Evolutionary conservation across 2,888 invertebrate species (phyloP), one percentile per base, ranked within the genome.

Genomic region (Athalia rosae): DNA sequence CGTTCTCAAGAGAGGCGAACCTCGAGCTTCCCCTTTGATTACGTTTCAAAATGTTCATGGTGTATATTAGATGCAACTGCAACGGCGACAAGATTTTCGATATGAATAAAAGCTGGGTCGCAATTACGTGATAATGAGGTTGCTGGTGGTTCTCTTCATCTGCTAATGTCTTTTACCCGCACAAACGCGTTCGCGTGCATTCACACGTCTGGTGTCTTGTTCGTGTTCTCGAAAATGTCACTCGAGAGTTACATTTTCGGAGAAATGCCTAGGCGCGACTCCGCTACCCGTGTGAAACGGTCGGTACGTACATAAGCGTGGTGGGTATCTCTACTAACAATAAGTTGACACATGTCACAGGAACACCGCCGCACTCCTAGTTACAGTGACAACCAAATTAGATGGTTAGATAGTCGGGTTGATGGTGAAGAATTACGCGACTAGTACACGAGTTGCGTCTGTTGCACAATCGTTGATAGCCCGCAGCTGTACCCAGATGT

Each of bases 101-200:
- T 58, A 77, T 77, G 61, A 77, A 77, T 77, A 77, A 77, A 66
- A 61, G 56, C 69, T 50, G 48, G 7, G 59, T 47, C 43, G 67
- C 69, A 77, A 77, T 77, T 77, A 77, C 48, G 77, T 59, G 59
- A 47, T 76, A 64, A 76, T 76, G 76, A 76, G 64, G 76, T 53
- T 64, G 63, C 76, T 64, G 43, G 15, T 62, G 43, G 53, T 47
- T 64, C 43, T 9, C 64, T 64, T 11, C 76, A 71, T 71, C 58
- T 58, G 53, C 71, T 71, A 71, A 71, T 71, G 71, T 45, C 71
- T 71, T 58, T 43, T 71, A 58, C 58, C 45, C 64, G 48, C 15
- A 47, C 76, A 41, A 15, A 13, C 13, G 28, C 50, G 15, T 45
- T 9, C 56, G 48, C 59, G 9, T 7, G 15, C 76, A 45, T 53